Percentiles rank a stretch among this genome's conserved stretches.
Evolutionary conservation across 1,140 invertebrate species (phyloP).

Genomic region (Sycophaga agraensis): DNA sequence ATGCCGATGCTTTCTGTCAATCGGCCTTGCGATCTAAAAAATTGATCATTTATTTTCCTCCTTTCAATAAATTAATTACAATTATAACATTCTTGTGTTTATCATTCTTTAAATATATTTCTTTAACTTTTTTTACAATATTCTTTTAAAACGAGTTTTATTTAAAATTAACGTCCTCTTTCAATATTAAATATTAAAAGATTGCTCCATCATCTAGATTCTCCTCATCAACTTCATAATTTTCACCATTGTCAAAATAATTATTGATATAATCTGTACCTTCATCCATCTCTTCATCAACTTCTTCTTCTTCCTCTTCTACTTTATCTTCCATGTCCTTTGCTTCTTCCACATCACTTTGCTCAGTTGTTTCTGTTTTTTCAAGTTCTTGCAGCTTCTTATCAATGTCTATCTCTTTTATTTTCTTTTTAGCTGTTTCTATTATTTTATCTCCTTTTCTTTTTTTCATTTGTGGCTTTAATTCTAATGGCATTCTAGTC

Average conservation of each 20-base stretch:
- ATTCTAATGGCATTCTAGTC: slow-evolving; percentile 60
- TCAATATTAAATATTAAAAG: slow-evolving; percentile 53
- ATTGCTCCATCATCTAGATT: slow-evolving; percentile 77
- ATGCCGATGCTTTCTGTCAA: slow-evolving; percentile 55
- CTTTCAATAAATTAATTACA: too few species aligned
- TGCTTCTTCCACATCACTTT: slow-evolving; percentile 55
- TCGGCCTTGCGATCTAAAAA: slow-evolving; percentile 21
- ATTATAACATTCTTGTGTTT: too few species aligned
- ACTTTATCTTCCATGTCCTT: slow-evolving; percentile 49
- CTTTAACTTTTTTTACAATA: too few species aligned
- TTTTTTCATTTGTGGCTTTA: slow-evolving; percentile 51
- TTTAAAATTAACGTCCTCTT: neutral
- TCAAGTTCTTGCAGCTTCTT: slow-evolving; percentile 64
- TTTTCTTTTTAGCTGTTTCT: slow-evolving; percentile 29
- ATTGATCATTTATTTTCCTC: neutral
- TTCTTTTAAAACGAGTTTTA: too few species aligned
- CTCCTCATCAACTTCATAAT: slow-evolving; percentile 83
- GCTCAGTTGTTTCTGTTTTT: slow-evolving; percentile 56
- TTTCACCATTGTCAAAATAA: slow-evolving; percentile 87
- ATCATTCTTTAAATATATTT: too few species aligned
- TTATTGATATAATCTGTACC: slow-evolving; percentile 79
- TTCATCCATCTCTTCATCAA: slow-evolving; percentile 71
- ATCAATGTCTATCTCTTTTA: slow-evolving; percentile 50
- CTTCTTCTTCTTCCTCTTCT: slow-evolving; percentile 54
- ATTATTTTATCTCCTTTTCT: slow-evolving; percentile 41